A percentile compares a stretch with the other conserved stretches of the same genome.
Evolutionary conservation across 2,888 invertebrate species (phyloP).

Genomic region (Pelosia muscerda): DNA sequence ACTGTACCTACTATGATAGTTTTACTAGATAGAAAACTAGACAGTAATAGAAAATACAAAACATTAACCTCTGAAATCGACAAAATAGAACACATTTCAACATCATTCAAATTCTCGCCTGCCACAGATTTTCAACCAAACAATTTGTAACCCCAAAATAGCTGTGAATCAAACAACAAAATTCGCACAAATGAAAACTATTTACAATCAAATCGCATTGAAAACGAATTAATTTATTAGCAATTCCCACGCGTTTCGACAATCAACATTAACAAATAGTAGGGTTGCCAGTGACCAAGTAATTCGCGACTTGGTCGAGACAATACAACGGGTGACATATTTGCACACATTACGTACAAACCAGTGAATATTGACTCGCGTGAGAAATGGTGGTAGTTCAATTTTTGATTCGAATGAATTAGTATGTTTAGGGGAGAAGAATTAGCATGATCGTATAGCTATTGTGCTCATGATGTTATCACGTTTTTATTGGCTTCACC

Average conservation of each 20-base stretch:
- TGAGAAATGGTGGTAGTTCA: conserved; percentile 50
- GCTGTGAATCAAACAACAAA: conserved; percentile 9
- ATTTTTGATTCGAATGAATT: conserved; percentile 18
- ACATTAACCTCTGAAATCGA: too few species aligned
- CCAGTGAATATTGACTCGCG: conserved; percentile 61
- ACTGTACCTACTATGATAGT: too few species aligned
- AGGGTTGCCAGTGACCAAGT: conserved; percentile 17
- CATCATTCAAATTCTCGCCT: neutral
- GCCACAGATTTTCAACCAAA: neutral
- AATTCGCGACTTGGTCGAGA: conserved; percentile 42
- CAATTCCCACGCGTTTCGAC: conserved; percentile 45
- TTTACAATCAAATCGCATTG: conserved; percentile 34
- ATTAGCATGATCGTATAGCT: neutral
- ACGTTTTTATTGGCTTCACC: neutral
- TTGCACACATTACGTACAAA: conserved; percentile 51
- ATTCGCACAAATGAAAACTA: conserved; percentile 36
- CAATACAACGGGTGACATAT: conserved; percentile 43
- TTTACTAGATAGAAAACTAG: too few species aligned
- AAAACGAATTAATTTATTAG: conserved; percentile 43
- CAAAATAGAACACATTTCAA: neutral
- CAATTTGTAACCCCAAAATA: conserved; percentile 1
- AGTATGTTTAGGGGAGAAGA: neutral
- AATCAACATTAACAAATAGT: conserved; percentile 20
- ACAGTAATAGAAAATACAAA: too few species aligned
- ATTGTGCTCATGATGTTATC: neutral